Evolutionary conservation across 2,888 invertebrate species (phyloP), one percentile per base, ranked within the genome.

Genomic region (Drosophila picticornis): DNA sequence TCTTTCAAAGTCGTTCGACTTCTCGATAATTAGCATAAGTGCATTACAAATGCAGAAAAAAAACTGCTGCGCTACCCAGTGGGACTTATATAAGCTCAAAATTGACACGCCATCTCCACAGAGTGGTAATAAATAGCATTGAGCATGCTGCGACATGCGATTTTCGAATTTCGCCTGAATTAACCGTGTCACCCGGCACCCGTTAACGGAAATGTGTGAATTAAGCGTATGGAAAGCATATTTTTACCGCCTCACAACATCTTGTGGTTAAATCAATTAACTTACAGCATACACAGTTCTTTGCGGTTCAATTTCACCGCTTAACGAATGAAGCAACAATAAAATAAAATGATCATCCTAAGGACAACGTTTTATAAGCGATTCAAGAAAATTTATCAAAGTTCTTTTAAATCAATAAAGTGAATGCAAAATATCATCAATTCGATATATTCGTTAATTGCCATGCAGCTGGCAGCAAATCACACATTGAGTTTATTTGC

Each of bases 151-250:
- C n/a, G n/a, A 65, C 72, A 66, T 75, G 76, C 81, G 69, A 79
- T 83, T 88, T 83, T 85, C 72, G 52, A 75, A 75, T 80, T 77
- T 81, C 58, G 58, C 70, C 40, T 48, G 57, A 57, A 82, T 71
- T 58, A 53, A 32, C 38, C 48, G 50, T 43, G 79, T 55, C 77
- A 40, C 10, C 60, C 71, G 72, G 70, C 84, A 88, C 86, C 25
- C 25, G 84, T 84, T 84, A 75, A 75, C 76, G 86, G 84, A 88
- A 88, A 84, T 82, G 84, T 88, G 88, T 85, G 80, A 85, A 86
- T 86, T 85, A 72, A 60, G 52, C 62, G 52, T 40, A 57, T 50
- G 56, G 46, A 72, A 55, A 66, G 62, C 64, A 67, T 73, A 70
- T 83, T 88, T 85, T 83, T 88, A 72, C 85, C 62, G 32, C 31